Percentiles rank a stretch among this genome's conserved stretches.
These are phyloP conservation scores for Trinectes maculatus DNA, from an alignment of 2,113 vertebrate species.

Conservation along the genomic window DNA sequence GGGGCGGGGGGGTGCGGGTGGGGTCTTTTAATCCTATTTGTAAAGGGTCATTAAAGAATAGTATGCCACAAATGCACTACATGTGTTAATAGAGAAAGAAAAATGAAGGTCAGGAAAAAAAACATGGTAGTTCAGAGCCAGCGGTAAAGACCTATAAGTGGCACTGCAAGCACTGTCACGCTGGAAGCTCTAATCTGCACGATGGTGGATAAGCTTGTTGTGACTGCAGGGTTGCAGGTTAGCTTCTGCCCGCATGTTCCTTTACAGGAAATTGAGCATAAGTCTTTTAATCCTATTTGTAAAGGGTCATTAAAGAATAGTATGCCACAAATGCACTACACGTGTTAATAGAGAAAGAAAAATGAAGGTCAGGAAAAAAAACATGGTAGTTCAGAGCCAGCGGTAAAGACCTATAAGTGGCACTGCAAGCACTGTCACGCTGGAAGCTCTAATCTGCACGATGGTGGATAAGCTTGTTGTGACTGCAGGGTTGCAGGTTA, in stretches of 20 bases:
- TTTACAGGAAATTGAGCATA: constrained; percentile 29
- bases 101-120: constrained; percentile 17
- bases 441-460: constrained; percentile 5
- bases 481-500: constrained; percentile 38
- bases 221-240: constrained; percentile 38
- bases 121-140: neutral
- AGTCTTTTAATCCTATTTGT: constrained; percentile 8
- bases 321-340: constrained; percentile 11
- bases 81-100: constrained; percentile 18
- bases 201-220: constrained; percentile 11
- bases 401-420: constrained; percentile 1
- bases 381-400: neutral
- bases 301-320: constrained; percentile 18
- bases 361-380: constrained; percentile 20
- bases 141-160: neutral
- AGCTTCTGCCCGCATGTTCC: constrained; percentile 12
- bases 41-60: constrained; percentile 17
- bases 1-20: constrained; percentile 2
- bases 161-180: constrained; percentile 5
- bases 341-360: constrained; percentile 18
- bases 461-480: constrained; percentile 10
- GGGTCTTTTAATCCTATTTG: constrained; percentile 8
- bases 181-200: constrained; percentile 2
- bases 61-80: constrained; percentile 9
- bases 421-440: constrained; percentile 3